Evolutionary conservation across 2,113 vertebrate species (phyloP).

Genomic region (Peucedramus taeniatus): DNA sequence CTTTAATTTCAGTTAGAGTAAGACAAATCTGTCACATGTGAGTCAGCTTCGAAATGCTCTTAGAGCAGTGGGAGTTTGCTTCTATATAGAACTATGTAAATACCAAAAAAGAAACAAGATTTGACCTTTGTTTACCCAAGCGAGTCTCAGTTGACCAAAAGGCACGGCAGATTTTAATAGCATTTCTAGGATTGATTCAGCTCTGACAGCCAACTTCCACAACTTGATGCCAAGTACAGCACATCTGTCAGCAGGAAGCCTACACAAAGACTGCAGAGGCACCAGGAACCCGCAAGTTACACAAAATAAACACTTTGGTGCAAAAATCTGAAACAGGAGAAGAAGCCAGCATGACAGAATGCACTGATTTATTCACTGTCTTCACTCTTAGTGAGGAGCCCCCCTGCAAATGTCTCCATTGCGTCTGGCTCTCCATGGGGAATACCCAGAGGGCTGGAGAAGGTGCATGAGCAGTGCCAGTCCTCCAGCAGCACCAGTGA

Average conservation of each 20-base stretch:
- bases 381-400: neutral
- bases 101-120: constrained; percentile 9
- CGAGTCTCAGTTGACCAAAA: neutral
- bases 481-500: neutral
- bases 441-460: neutral
- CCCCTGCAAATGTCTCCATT: neutral
- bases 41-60: neutral
- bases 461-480: neutral
- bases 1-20: constrained; percentile 28
- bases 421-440: neutral
- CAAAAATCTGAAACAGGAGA: neutral
- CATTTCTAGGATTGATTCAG: constrained; percentile 37
- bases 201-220: neutral
- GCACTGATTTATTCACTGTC: neutral
- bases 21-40: neutral
- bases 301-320: constrained; percentile 1
- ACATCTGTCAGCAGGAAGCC: neutral
- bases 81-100: neutral
- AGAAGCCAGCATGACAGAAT: neutral
- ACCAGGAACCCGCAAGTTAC: neutral
- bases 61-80: neutral
- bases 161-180: constrained; percentile 13
- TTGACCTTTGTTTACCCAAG: constrained; percentile 37
- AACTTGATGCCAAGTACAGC: neutral
- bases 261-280: neutral